Evolutionary conservation across 2,888 invertebrate species (phyloP).

Genomic region (Microctonus brassicae): DNA sequence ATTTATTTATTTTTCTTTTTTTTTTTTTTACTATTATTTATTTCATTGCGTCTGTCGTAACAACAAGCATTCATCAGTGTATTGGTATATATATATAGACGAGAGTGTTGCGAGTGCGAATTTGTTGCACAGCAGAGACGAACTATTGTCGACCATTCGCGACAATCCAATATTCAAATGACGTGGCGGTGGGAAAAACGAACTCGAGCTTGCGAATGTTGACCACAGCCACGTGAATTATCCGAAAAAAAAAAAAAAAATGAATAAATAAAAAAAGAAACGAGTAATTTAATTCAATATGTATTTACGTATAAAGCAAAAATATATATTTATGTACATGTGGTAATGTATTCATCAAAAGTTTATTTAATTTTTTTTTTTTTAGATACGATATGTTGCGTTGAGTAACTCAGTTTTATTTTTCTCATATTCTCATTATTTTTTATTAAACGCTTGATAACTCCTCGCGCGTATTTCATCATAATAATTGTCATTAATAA

Average conservation of each 20-base stretch:
- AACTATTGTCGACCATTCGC: slow-evolving; percentile 29
- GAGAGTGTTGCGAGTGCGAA: not conserved
- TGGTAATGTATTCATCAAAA: too few relatives aligned
- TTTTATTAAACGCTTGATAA: slow-evolving; percentile 22
- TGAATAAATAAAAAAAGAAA: slow-evolving; percentile 1
- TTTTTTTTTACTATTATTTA: not conserved
- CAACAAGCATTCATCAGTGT: slow-evolving; percentile 27
- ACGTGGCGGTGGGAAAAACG: slow-evolving; percentile 24
- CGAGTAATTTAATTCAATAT: not conserved
- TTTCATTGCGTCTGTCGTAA: not conserved
- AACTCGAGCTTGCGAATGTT: slow-evolving; percentile 12
- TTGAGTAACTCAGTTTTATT: too few relatives aligned
- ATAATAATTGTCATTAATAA: not conserved
- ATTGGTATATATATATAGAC: slow-evolving; percentile 11
- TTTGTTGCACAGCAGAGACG: slow-evolving; percentile 19
- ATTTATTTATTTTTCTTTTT: not conserved
- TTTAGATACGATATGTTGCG: too few relatives aligned
- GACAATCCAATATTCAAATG: slow-evolving; percentile 38
- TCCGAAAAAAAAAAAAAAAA: not conserved
- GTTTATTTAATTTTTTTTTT: too few relatives aligned
- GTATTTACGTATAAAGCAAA: not conserved
- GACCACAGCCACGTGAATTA: not conserved
- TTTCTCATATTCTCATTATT: too few relatives aligned
- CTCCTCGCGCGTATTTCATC: not conserved
- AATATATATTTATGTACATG: too few relatives aligned